Base-by-base conservation (phyloP, 1,140 invertebrate genomes). In the Dysdera silvatica region DNA sequence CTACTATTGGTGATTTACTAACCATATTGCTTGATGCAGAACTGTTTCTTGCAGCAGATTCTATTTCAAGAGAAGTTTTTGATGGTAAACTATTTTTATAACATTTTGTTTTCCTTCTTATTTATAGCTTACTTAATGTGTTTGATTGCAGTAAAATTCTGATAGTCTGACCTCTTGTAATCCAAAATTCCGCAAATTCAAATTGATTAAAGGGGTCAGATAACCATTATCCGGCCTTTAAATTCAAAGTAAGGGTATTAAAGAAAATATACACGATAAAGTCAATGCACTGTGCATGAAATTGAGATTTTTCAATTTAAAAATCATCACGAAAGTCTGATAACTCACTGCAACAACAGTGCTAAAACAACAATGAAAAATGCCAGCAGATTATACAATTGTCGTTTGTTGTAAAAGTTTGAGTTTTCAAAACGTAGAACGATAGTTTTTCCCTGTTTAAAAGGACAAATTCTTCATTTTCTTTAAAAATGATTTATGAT, bases 1-100 rank as follows among this genome's bases (percentile, higher is more conserved):
- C 69, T 33, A 61, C 65, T 31, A 35, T 71, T 32, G 37, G 41
- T 18, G 61, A 68, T 61, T 35, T 67, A 18, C 16, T 71, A 32
- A 6, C 54, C 10, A 37, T 47, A 33, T 54, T 69, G 18, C 43
- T 60, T 40, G 23, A 61, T 54, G 56, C 56, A 26, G 18, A 61
- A 43, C 49, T 69, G 33, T 47, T 61, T 16, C 47, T 61, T 26
- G 68, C 67, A 16, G 68, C 55, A 8, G 61, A 68, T 52, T 62
- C 35, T 51, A 40, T 70, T 7, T 16, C 49, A 35, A 31, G 18
- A 33, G 47, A 61, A 43, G 16, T 57, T 8, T 32, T 65, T 18
- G 48, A 56, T 56, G 32, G 61, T 63, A 40, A 35, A 10, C 0
- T 51, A 63, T 26, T 55, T n/a, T 10, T n/a, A n/a, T n/a, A n/a